phyloP scores from a whole-genome alignment of 1,140 invertebrate genomes.

The Hycleus cichorii region DNA sequence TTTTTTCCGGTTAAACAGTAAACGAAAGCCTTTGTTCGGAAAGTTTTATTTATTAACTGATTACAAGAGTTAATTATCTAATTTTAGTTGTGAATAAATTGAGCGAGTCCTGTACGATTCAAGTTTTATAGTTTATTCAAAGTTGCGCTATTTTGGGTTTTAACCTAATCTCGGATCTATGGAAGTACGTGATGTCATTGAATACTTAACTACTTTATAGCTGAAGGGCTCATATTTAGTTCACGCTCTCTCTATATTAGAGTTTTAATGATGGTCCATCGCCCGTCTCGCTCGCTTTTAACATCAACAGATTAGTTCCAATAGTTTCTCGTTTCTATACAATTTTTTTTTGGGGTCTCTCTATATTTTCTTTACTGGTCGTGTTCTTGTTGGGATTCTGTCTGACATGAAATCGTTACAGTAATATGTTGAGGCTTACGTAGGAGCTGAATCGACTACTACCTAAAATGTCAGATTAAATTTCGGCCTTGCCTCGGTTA shows the following conservation, averaged over 20 bases:
- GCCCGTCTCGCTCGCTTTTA: too few species aligned
- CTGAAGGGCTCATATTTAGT: conserved; percentile 5
- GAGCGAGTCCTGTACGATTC: conserved; percentile 3
- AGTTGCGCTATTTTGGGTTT: conserved; percentile 7
- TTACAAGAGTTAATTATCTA: neutral
- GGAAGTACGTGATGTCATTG: conserved; percentile 13
- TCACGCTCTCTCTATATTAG: conserved; percentile 2
- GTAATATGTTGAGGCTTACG: neutral
- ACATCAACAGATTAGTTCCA: too few species aligned
- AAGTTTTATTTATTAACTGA: too few species aligned
- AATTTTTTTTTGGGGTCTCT: neutral
- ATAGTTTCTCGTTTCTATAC: neutral
- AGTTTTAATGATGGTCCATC: conserved; percentile 3
- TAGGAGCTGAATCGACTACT: conserved; percentile 1
- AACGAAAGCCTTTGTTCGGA: too few species aligned
- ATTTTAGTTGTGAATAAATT: conserved; percentile 11
- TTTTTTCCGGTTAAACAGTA: too few species aligned
- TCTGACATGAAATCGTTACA: conserved; percentile 6
- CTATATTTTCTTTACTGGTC: neutral
- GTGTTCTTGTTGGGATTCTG: neutral
- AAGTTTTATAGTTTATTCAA: conserved; percentile 12
- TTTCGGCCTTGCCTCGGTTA: conserved; percentile 8
- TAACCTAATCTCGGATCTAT: conserved; percentile 11
- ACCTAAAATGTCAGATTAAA: conserved; percentile 14
- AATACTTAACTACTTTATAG: conserved; percentile 11